A percentile compares a stretch with the other conserved stretches of the same genome.
phyloP scores from a whole-genome alignment of 2,113 vertebrate genomes.

The Pteronura brasiliensis region DNA sequence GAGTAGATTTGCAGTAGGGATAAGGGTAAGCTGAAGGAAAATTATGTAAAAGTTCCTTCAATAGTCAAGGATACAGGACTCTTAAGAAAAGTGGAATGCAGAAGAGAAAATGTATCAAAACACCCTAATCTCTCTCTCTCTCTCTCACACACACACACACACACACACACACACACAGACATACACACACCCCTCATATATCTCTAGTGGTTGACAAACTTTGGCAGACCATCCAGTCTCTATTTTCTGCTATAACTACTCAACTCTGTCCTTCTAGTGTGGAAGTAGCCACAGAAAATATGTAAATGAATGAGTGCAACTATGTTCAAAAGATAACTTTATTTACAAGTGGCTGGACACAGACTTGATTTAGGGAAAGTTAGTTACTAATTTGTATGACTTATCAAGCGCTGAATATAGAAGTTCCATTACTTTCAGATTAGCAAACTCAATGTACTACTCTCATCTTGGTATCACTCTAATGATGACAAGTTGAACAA shows the following conservation, averaged over 20 bases:
- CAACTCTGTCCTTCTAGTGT: not conserved
- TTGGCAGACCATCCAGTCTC: not conserved
- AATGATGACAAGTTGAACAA: constrained; percentile 24
- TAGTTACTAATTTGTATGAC: not conserved
- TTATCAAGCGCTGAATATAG: not conserved
- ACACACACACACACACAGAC: not conserved
- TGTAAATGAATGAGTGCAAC: not conserved
- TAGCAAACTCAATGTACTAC: constrained; percentile 18
- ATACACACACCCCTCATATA: not conserved
- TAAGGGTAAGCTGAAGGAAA: not conserved
- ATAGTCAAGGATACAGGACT: not conserved
- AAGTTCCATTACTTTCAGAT: not conserved
- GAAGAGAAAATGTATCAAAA: not conserved
- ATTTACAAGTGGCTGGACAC: not conserved
- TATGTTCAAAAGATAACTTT: not conserved
- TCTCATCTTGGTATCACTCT: constrained; percentile 4
- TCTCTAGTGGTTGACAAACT: not conserved
- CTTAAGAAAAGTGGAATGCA: not conserved
- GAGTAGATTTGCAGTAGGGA: not conserved
- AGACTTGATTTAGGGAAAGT: not conserved
- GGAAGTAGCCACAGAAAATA: not conserved
- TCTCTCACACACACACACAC: no score
- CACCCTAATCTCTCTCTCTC: not conserved
- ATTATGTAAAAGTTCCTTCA: not conserved
- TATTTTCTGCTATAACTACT: not conserved